Evolutionary conservation across 2,888 invertebrate genomes (phyloP).

Genomic region (Chalcis sispes): DNA sequence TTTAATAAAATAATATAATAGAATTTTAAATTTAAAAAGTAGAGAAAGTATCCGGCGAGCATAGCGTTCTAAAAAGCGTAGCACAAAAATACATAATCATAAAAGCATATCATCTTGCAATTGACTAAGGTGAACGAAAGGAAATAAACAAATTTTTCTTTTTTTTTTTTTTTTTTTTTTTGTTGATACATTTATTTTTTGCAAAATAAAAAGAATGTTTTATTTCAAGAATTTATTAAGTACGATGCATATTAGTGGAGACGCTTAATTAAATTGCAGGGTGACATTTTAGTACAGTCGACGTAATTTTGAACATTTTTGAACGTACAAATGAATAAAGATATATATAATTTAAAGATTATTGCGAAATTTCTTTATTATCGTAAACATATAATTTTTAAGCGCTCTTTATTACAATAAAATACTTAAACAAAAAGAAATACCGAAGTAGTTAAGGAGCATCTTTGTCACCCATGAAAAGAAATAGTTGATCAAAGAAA

Average conservation of each 20-base stretch:
- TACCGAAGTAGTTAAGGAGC: slow-evolving; percentile 22
- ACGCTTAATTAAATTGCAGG: slow-evolving; percentile 5
- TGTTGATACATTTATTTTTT: slow-evolving; percentile 38
- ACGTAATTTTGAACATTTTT: slow-evolving; percentile 2
- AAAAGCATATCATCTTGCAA: too few species aligned
- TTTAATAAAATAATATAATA: too few species aligned
- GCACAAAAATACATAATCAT: too few species aligned
- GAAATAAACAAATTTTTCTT: background rate
- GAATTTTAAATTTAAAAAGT: too few species aligned
- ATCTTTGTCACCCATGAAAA: slow-evolving; percentile 3
- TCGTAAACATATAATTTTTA: slow-evolving; percentile 3
- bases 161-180: background rate
- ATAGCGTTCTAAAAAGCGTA: too few species aligned
- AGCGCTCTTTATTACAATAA: too few species aligned
- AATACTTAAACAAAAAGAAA: background rate
- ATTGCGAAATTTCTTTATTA: too few species aligned
- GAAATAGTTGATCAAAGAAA: slow-evolving; percentile 7
- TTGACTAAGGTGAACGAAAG: background rate
- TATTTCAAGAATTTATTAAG: slow-evolving; percentile 27
- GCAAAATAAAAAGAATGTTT: slow-evolving; percentile 42
- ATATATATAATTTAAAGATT: background rate
- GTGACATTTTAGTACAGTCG: background rate
- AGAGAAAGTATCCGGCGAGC: too few species aligned
- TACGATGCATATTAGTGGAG: slow-evolving; percentile 26
- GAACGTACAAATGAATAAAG: slow-evolving; percentile 3